Conservation (phyloP, 2,888 invertebrate species). For the Hirtodrosophila confusa region DNA sequence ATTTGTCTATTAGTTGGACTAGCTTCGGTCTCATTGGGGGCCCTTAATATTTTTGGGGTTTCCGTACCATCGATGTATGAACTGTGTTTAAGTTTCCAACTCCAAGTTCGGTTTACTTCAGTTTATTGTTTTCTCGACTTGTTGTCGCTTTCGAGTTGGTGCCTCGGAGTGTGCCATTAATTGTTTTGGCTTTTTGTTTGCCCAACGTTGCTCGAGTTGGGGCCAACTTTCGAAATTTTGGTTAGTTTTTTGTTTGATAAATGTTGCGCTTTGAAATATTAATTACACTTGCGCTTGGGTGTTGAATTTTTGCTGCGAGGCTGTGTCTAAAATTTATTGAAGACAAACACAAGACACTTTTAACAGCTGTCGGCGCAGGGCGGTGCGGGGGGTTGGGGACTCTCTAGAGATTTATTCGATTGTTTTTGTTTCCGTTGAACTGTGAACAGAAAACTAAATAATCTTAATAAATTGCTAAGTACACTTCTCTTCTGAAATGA, state of each 20-base stretch:
- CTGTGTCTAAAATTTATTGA: constrained; percentile 60
- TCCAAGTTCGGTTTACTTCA: constrained; percentile 41
- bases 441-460: constrained; percentile 15
- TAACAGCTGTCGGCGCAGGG: constrained; percentile 3
- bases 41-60: constrained; percentile 24
- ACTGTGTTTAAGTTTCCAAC: constrained; percentile 45
- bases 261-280: constrained; percentile 75
- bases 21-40: background rate
- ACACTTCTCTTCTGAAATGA: background rate
- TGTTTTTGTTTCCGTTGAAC: constrained; percentile 49
- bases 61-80: constrained; percentile 28
- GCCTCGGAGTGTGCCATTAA: constrained; percentile 75
- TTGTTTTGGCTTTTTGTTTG: constrained; percentile 58
- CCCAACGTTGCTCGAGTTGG: constrained; percentile 23
- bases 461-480: constrained; percentile 23
- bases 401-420: constrained; percentile 60
- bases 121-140: constrained; percentile 41
- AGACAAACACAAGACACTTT: constrained; percentile 66
- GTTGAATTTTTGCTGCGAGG: constrained; percentile 61
- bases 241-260: constrained; percentile 67
- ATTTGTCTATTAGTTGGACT: constrained; percentile 41
- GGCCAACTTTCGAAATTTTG: constrained; percentile 71
- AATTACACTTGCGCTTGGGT: constrained; percentile 74
- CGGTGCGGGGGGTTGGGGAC: background rate
- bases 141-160: constrained; percentile 37